Evolutionary conservation across 2,113 vertebrate species (phyloP).

Genomic region (Spermophilus dauricus): DNA sequence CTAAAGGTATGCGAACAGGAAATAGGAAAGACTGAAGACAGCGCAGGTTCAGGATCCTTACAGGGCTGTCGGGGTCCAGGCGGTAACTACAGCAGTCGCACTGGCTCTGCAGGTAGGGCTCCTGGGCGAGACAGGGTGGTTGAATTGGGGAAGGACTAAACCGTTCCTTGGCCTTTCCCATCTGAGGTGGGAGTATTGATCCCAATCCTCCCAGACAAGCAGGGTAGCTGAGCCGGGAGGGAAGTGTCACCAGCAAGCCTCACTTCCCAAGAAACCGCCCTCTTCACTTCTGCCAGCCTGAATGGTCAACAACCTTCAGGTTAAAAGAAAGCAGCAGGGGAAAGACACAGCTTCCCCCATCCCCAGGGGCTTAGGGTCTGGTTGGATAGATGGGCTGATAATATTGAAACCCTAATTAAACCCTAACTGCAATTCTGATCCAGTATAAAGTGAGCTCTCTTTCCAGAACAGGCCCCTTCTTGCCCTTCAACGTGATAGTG

Average conservation of each 20-base stretch:
- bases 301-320: not conserved
- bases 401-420: not conserved
- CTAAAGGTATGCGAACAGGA: no score
- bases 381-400: not conserved
- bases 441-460: not conserved
- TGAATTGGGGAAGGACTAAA: not conserved
- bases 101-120: constrained; percentile 93
- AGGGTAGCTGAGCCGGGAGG: not conserved
- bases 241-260: not conserved
- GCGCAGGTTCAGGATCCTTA: constrained; percentile 91
- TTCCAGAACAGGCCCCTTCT: not conserved
- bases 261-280: not conserved
- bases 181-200: not conserved
- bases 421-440: not conserved
- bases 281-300: not conserved
- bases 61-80: constrained; percentile 91
- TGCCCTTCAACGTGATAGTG: no score
- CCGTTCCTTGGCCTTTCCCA: not conserved
- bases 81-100: constrained; percentile 95
- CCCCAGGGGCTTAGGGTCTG: not conserved
- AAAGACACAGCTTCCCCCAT: not conserved
- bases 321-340: not conserved
- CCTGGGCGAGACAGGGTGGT: constrained; percentile 82
- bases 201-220: not conserved
- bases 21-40: no score